Evolutionary conservation across 2,797 vertebrate species (phyloP), one percentile per base, ranked within the genome.

Genomic region (Brachymystax lenok): DNA sequence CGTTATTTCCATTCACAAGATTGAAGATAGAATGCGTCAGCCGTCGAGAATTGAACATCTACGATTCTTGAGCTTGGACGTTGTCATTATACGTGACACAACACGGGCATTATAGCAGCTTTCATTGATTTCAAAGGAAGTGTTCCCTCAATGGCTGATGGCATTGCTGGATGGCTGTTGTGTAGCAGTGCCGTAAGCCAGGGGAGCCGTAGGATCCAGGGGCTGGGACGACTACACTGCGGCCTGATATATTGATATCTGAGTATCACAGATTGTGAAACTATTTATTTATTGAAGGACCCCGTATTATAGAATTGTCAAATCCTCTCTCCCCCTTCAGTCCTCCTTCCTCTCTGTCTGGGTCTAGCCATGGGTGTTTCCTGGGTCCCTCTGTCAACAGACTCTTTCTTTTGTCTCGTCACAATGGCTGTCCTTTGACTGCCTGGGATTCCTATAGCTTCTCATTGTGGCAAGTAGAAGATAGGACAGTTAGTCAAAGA

Each of bases 341-440:
- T 59, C 16, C 16, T 27, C 10, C 24, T 24, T 27, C 10, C 24
- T 24, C 17, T 50, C 46, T 52, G 19, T 24, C 46, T 50, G 24
- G 21, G 40, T 33, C 28, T 27, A 51, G n/a, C 46, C 24, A 24
- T 52, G 46, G 69, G 69, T 27, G 69, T 71, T 51, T 46, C 69
- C 35, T 35, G 19, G 30, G 10, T 40, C 17, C 69, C 24, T 51
- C 69, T 50, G 24, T 14, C 69, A 21, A 16, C 69, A 5, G n/a
- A 24, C 46, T 71, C 21, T 50, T 28, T 46, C 46, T 71, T 51
- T 16, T 52, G n/a, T 51, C 5, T 46, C 66, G 12, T 8, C 21
- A 63, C 59, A 63, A 61, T 77, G 61, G 56, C 40, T 46, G 40
- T 46, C 40, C 40, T 46, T 46, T 46, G 40, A 46, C 64, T 28